Conservation (phyloP, 2,113 vertebrate genomes). For the Equus przewalskii region DNA sequence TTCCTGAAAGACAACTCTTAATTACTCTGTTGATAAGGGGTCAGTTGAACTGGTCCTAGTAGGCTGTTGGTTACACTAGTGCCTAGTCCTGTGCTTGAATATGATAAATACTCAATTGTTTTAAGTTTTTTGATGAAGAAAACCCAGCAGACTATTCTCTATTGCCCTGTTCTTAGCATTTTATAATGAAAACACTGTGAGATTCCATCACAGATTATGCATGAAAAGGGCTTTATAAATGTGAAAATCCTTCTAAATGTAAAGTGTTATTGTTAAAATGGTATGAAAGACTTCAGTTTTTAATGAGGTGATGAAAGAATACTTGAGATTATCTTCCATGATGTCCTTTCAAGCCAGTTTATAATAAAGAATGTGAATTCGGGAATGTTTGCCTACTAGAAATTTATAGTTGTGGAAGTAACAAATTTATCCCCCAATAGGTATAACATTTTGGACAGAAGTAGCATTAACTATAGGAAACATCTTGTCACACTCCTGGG, state of each 20-base stretch:
- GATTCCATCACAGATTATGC: background rate
- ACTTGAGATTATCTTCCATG: background rate
- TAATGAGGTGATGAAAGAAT: background rate
- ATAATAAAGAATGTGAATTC: slow-evolving; percentile 6
- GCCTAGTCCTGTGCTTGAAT: background rate
- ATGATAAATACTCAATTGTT: background rate
- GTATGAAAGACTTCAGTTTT: background rate
- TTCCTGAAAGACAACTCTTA: too few relatives aligned
- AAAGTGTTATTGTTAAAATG: slow-evolving; percentile 33
- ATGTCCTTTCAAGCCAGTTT: slow-evolving; percentile 16
- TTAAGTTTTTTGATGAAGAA: background rate
- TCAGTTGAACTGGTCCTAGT: too few relatives aligned
- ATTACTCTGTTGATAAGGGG: too few relatives aligned
- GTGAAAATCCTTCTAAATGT: background rate
- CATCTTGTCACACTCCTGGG: background rate
- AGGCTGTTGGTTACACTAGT: too few relatives aligned
- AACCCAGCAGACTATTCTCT: background rate
- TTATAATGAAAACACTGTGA: background rate
- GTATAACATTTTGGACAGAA: background rate
- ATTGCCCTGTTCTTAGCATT: background rate
- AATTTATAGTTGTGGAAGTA: slow-evolving; percentile 21
- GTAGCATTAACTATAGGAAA: background rate
- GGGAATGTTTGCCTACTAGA: background rate
- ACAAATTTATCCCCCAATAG: background rate
- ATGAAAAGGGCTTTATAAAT: background rate